phyloP scores from a whole-genome alignment of 2,888 invertebrate species.

The Ypsolopha sequella region DNA sequence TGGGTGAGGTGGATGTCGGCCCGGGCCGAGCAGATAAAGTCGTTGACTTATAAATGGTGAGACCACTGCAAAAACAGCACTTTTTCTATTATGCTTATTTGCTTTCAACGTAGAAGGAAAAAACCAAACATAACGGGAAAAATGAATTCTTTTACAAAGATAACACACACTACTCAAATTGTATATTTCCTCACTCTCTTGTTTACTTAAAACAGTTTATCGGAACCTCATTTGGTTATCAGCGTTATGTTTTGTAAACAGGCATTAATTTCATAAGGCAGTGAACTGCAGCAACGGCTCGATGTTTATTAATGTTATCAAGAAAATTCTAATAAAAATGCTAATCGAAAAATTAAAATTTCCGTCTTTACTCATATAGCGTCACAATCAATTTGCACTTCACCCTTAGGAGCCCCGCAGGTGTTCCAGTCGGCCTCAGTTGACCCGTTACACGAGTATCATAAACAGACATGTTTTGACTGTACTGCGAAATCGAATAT shows the following conservation, averaged over 20 bases:
- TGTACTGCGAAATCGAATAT: neutral
- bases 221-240: neutral
- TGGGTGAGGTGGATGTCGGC: slow-evolving; percentile 5
- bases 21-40: slow-evolving; percentile 15
- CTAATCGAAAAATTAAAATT: too few relatives aligned
- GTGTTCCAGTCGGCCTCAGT: neutral
- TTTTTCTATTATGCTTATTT: slow-evolving; percentile 15
- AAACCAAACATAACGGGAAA: neutral
- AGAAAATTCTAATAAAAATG: too few relatives aligned
- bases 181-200: neutral
- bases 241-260: neutral
- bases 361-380: too few relatives aligned
- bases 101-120: neutral
- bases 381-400: neutral
- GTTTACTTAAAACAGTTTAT: neutral
- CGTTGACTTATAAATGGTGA: slow-evolving; percentile 39
- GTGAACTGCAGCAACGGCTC: too few relatives aligned
- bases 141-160: neutral
- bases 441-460: neutral
- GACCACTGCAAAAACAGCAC: slow-evolving; percentile 23
- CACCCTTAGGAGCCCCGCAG: neutral
- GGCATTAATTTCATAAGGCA: neutral
- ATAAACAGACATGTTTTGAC: neutral
- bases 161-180: neutral
- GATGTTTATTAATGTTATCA: too few relatives aligned